Evolutionary conservation across 1,140 invertebrate species (phyloP), one percentile per base, ranked within the genome.

Genomic region (Schlechtendalia chinensis): DNA sequence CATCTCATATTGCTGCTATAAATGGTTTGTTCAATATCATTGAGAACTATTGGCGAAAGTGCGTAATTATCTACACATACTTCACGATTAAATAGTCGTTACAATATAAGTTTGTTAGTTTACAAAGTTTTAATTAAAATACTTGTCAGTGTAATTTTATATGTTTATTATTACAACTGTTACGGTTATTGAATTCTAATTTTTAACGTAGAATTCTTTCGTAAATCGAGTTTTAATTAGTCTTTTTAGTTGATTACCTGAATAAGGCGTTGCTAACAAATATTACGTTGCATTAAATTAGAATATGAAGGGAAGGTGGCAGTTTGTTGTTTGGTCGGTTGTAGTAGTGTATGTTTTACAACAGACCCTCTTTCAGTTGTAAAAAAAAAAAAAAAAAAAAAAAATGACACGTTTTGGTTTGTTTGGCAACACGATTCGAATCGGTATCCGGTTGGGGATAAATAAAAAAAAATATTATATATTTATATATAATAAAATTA

Each of bases 211-310:
- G 32, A 69, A 32, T 17, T 67, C 14, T 69, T 50, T 24, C 39
- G 22, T 47, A 24, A 69, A 50, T 72, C 19, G 50, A 54, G 50
- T 24, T n/a, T 54, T 14, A 54, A 72, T 29, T 72, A 54, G 19
- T 47, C 24, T 72, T 54, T 72, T 16, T 32, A 72, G 47, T 72
- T 54, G 47, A 54, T 72, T 72, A 29, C 69, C 24, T 47, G 27
- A 72, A 72, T 24, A 47, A n/a, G 69, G 69, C 47, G 69, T 54
- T 17, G 1, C 69, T 17, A 54, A 29, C 29, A 29, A 16, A 12
- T 53, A 71, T 71, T 71, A 53, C 27, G 19, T n/a, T n/a, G 10
- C 27, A 54, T 72, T 71, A 71, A 71, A 17, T 16, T 47, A 0
- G 22, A 50, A 24, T 50, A 22, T 22, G 17, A 1, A 10, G n/a